Evolutionary conservation across 2,113 vertebrate genomes (phyloP).

Genomic region (Alectura lathami): DNA sequence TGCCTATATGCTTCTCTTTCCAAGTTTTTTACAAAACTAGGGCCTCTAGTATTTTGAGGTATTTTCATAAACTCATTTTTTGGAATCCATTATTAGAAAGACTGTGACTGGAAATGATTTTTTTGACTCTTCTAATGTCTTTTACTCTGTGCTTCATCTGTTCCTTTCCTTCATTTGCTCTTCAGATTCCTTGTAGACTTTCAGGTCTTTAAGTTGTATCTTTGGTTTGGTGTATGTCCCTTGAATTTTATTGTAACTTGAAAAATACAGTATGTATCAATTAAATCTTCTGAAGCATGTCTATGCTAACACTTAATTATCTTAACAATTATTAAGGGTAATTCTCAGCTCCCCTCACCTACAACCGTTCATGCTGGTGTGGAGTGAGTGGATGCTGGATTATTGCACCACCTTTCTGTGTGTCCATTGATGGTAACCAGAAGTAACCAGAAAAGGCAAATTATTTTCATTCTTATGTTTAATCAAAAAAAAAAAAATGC

Average conservation of each 20-base stretch:
- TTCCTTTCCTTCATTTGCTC: neutral
- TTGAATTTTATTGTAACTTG: neutral
- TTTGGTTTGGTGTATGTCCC: neutral
- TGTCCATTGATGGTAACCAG: neutral
- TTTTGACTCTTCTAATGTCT: neutral
- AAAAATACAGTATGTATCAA: neutral
- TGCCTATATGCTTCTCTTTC: neutral
- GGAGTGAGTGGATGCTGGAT: neutral
- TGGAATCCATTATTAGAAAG: neutral
- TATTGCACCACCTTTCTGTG: neutral
- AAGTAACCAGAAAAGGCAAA: neutral
- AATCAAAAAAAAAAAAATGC: too few species aligned
- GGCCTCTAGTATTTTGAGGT: neutral
- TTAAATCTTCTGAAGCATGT: neutral
- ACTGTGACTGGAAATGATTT: neutral
- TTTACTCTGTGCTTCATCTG: neutral
- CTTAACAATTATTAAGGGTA: neutral
- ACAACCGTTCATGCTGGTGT: fast-evolving
- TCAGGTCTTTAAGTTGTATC: neutral
- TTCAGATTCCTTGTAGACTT: neutral
- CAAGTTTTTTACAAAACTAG: neutral
- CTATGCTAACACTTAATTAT: neutral
- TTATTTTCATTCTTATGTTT: neutral
- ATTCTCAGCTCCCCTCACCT: neutral
- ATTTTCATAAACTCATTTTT: neutral